Percentiles rank a stretch among this genome's conserved stretches.
Conservation (phyloP, 2,113 vertebrate genomes). For the Callocephalon fimbriatum region DNA sequence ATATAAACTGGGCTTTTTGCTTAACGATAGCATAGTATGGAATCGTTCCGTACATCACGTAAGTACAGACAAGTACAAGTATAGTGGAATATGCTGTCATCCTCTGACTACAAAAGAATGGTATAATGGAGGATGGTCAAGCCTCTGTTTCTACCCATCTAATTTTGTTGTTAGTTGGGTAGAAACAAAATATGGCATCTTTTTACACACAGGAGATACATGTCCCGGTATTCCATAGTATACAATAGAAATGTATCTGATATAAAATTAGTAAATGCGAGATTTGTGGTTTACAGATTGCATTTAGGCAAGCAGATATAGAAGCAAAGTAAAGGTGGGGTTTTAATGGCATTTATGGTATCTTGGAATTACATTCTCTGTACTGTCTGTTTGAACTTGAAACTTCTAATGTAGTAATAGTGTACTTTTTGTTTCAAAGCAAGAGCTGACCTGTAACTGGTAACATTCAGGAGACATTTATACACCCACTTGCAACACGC, state of each 20-base stretch:
- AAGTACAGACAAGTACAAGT: neutral
- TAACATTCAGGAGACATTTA: neutral
- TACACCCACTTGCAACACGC: neutral
- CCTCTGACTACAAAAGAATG: neutral
- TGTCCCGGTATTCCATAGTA: neutral
- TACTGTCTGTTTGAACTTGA: neutral
- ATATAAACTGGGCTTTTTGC: neutral
- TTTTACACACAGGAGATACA: neutral
- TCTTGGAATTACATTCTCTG: neutral
- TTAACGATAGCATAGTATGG: neutral
- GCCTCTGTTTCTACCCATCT: neutral
- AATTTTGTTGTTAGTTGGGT: neutral
- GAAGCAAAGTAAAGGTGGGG: neutral
- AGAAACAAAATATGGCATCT: neutral
- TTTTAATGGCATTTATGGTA: neutral
- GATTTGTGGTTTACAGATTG: neutral
- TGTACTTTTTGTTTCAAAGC: rapidly evolving
- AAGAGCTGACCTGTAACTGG: neutral
- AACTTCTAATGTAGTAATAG: neutral
- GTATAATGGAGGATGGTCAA: neutral
- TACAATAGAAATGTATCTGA: neutral
- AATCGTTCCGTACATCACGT: neutral
- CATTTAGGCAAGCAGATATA: neutral
- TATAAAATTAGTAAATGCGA: neutral
- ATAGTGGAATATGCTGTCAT: neutral